Percentiles rank a stretch among this genome's conserved stretches.
These are phyloP conservation scores for Heteronetta atricapilla DNA, from an alignment of 2,113 vertebrate species.

Conservation along the genomic window DNA sequence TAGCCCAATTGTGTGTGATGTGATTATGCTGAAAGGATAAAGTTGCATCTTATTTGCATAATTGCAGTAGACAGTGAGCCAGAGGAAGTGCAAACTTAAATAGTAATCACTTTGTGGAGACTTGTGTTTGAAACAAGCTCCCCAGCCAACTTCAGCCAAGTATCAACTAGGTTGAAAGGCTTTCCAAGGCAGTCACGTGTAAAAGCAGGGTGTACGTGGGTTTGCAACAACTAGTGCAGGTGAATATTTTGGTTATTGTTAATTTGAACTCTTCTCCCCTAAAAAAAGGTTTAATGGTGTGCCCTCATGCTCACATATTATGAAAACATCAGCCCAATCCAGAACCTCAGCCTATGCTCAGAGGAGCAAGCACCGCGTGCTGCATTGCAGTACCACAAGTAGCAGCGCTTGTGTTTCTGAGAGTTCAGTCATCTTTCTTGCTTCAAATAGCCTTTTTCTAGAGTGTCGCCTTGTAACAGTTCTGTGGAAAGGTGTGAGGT, in stretches of 20 bases:
- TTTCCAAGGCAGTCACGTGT: neutral
- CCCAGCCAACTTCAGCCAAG: neutral
- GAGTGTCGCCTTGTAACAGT: fast-evolving
- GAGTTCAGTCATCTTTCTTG: fast-evolving
- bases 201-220: neutral
- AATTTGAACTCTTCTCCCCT: neutral
- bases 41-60: conserved; percentile 65
- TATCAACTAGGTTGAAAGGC: neutral
- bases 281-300: neutral
- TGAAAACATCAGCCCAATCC: neutral
- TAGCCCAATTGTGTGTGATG: conserved; percentile 55
- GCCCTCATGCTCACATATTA: neutral
- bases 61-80: conserved; percentile 29
- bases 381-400: neutral
- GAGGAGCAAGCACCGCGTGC: neutral
- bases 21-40: conserved; percentile 69
- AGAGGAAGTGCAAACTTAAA: neutral
- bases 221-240: neutral
- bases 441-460: neutral
- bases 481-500: neutral
- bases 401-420: fast-evolving
- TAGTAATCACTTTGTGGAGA: conserved; percentile 21
- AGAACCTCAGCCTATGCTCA: fast-evolving
- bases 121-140: neutral
- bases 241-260: neutral